Evolutionary conservation across 64 coral and sea anemone genomes (phyloP).

Genomic region (Anthopleura sola): DNA sequence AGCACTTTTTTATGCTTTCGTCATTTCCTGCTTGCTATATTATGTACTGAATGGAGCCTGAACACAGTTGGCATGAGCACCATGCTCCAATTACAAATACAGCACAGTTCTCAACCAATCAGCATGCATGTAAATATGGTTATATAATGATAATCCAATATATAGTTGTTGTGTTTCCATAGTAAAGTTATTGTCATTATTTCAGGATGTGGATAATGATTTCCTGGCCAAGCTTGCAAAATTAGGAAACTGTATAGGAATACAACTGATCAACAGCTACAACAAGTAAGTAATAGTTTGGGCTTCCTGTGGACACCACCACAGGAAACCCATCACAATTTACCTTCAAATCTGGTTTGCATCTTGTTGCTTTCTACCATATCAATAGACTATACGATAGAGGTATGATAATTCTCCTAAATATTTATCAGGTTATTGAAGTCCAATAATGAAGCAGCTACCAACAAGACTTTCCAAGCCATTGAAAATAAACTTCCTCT

Average conservation of each 20-base stretch:
- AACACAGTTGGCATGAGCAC: too few relatives aligned
- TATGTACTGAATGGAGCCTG: too few relatives aligned
- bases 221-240: conserved; percentile 87
- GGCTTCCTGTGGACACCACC: background rate
- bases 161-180: background rate
- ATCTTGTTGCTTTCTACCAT: background rate
- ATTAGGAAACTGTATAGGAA: conserved; percentile 62
- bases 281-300: conserved; percentile 59
- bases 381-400: too few relatives aligned
- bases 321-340: background rate
- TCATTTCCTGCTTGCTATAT: too few relatives aligned
- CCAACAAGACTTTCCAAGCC: conserved; percentile 38
- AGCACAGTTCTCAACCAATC: too few relatives aligned
- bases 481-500: conserved; percentile 69
- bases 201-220: conserved; percentile 81
- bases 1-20: too few relatives aligned
- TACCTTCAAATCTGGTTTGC: background rate
- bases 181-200: background rate
- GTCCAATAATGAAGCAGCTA: conserved; percentile 56
- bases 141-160: too few relatives aligned
- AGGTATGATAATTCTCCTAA: background rate
- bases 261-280: conserved; percentile 79
- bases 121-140: too few relatives aligned
- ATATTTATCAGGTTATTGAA: conserved; percentile 57
- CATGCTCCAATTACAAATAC: too few relatives aligned